Percentiles rank a stretch among this genome's conserved stretches.
These are phyloP conservation scores for Myoxocephalus aenaeus DNA, from an alignment of 2,797 vertebrate species.

Conservation along the genomic window DNA sequence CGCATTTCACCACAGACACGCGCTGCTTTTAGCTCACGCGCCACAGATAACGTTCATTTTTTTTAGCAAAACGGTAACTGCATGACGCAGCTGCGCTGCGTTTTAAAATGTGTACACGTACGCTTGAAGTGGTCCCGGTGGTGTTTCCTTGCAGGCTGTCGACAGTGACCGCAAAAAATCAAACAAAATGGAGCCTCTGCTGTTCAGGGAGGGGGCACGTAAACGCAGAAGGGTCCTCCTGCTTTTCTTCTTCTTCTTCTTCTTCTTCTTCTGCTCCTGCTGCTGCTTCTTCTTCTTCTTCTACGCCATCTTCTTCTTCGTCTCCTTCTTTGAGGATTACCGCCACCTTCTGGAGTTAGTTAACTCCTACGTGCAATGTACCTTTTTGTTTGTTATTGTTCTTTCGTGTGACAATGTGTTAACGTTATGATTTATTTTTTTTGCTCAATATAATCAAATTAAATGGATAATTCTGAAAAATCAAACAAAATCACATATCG, in stretches of 20 bases:
- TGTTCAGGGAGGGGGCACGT: conserved; percentile 7
- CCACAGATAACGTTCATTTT: neutral
- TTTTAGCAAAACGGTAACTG: fast-evolving
- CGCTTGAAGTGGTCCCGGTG: neutral
- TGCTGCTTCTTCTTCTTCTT: neutral
- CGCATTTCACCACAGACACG: neutral
- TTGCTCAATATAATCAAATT: neutral
- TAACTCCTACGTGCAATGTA: neutral
- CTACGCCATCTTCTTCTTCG: neutral
- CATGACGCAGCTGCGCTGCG: fast-evolving
- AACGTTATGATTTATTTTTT: neutral
- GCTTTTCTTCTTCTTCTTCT: neutral
- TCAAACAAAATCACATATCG: too few species aligned
- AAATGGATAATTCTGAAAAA: neutral
- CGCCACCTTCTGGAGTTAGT: neutral
- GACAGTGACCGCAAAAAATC: conserved; percentile 10
- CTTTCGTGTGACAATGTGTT: neutral
- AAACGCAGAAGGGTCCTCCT: neutral
- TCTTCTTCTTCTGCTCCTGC: neutral
- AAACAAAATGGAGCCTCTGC: conserved; percentile 77
- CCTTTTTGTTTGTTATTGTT: neutral
- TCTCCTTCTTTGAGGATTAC: neutral
- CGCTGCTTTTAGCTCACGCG: neutral
- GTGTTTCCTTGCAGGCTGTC: neutral
- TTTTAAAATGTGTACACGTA: neutral